A percentile compares a stretch with the other conserved stretches of the same genome.
These are phyloP conservation scores for Candidula unifasciata DNA, from an alignment of 2,888 invertebrate genomes.

Conservation along the genomic window DNA sequence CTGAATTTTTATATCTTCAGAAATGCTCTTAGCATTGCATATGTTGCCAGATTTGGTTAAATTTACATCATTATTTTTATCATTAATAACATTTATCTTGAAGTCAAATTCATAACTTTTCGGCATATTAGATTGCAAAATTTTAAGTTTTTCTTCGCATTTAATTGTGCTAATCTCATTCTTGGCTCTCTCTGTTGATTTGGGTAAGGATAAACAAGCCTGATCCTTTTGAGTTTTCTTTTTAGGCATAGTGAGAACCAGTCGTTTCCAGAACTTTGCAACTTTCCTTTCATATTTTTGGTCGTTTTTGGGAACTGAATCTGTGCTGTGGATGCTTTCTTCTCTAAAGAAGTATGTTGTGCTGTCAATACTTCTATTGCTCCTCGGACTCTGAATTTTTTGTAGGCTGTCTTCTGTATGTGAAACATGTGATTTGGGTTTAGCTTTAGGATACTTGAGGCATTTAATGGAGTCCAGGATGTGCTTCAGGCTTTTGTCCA, in stretches of 20 bases:
- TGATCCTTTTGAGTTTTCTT: conserved; percentile 11
- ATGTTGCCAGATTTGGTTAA: neutral
- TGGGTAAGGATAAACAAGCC: neutral
- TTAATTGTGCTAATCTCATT: neutral
- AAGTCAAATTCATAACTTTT: neutral
- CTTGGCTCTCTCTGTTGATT: neutral
- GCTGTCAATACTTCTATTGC: neutral
- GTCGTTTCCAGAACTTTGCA: conserved; percentile 42
- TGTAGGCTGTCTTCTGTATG: neutral
- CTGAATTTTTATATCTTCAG: neutral
- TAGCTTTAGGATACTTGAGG: conserved; percentile 21
- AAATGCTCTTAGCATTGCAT: neutral
- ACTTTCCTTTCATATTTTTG: conserved; percentile 11
- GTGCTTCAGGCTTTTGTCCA: conserved; percentile 45
- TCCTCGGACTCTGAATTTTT: neutral
- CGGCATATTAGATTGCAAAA: too few relatives aligned
- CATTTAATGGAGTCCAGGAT: conserved; percentile 49
- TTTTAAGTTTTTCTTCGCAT: neutral
- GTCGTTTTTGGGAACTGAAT: neutral
- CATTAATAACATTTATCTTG: neutral
- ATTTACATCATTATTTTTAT: neutral
- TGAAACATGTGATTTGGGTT: neutral
- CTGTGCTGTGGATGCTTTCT: neutral
- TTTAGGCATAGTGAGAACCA: conserved; percentile 47
- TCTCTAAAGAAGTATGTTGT: neutral